These are phyloP conservation scores for Seriola dumerili DNA, from an alignment of 2,113 vertebrate genomes.

Conservation along the genomic window DNA sequence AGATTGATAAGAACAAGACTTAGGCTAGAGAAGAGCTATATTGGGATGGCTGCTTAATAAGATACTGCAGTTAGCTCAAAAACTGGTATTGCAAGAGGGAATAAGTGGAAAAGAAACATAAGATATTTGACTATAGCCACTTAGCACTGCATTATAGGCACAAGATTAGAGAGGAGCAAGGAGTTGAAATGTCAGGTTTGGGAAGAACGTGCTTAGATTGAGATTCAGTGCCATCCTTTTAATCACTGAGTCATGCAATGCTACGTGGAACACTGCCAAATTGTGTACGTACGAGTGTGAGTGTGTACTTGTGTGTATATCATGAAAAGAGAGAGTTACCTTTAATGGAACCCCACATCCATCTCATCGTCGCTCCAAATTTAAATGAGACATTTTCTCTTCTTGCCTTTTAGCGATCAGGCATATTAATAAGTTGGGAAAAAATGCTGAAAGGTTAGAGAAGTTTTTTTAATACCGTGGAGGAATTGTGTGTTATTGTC, in stretches of 20 bases:
- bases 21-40: not conserved
- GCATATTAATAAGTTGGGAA: slow-evolving; percentile 77
- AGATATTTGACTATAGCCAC: slow-evolving; percentile 48
- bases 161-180: slow-evolving; percentile 60
- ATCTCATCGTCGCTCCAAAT: slow-evolving; percentile 70
- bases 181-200: slow-evolving; percentile 78
- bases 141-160: slow-evolving; percentile 56
- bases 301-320: slow-evolving; percentile 59
- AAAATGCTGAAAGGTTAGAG: slow-evolving; percentile 76
- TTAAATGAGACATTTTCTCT: slow-evolving; percentile 84
- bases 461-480: slow-evolving; percentile 30
- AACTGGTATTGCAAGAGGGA: not conserved
- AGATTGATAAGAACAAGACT: not conserved
- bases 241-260: slow-evolving; percentile 66
- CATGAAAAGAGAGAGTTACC: slow-evolving; percentile 45
- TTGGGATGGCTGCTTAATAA: not conserved
- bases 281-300: slow-evolving; percentile 45
- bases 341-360: slow-evolving; percentile 72
- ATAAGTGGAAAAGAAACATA: slow-evolving; percentile 29
- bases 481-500: slow-evolving; percentile 52
- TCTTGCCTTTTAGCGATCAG: slow-evolving; percentile 75
- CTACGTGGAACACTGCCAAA: slow-evolving; percentile 51
- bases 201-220: slow-evolving; percentile 74
- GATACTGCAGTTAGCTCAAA: slow-evolving; percentile 3
- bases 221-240: slow-evolving; percentile 68